These are phyloP conservation scores for Cettia cetti DNA, from an alignment of 2,113 vertebrate genomes.

Conservation along the genomic window DNA sequence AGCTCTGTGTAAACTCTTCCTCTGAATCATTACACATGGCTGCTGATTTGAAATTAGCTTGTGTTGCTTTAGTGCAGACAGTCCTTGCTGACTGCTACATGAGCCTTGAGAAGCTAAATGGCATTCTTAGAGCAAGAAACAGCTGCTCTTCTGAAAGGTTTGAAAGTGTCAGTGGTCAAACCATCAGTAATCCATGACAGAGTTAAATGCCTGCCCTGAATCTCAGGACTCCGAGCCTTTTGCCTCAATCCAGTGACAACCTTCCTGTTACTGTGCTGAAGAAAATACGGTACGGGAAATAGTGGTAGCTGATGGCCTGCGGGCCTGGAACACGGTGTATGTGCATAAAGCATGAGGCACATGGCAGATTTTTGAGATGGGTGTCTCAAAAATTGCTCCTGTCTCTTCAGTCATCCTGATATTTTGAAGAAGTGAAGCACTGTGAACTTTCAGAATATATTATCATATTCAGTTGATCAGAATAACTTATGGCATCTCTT, in stretches of 20 bases:
- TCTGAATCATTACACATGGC: neutral
- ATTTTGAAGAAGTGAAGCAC: neutral
- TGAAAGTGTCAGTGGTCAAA: fast-evolving
- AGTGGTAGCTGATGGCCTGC: neutral
- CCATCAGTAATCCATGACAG: neutral
- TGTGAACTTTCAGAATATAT: neutral
- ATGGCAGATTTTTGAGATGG: neutral
- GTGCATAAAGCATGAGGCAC: neutral
- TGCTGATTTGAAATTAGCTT: neutral
- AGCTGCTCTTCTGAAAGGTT: neutral
- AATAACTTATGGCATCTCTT: neutral
- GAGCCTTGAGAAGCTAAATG: neutral
- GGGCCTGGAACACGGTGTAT: fast-evolving
- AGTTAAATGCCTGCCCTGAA: neutral
- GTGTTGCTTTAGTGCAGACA: neutral
- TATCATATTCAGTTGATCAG: neutral
- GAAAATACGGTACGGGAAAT: neutral
- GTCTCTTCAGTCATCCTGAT: neutral
- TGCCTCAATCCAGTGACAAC: neutral
- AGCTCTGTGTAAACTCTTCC: neutral
- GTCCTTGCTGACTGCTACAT: neutral
- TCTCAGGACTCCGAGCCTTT: neutral
- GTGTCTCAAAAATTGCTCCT: neutral
- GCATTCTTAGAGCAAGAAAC: neutral
- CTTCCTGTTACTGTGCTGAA: neutral